Base-by-base conservation (phyloP, 2,888 invertebrate genomes). In the Caenorhabditis doughertyi region DNA sequence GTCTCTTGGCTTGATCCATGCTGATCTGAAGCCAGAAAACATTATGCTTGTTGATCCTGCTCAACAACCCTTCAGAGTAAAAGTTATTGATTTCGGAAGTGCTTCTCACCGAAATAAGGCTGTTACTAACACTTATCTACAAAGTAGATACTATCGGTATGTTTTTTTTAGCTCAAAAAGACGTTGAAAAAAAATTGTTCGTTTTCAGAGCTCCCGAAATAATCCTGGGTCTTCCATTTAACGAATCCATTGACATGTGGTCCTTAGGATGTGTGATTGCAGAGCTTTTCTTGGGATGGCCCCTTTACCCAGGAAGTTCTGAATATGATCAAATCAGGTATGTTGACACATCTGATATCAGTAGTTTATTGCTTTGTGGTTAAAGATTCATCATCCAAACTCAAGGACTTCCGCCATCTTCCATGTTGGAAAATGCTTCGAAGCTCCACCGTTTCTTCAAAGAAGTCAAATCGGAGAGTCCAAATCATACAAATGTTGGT, bases 171-270 rank as follows among this genome's bases (percentile, higher is more conserved):
- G 4, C 4, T 32, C 9, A 7, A 32, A 7, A n/a, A n/a, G n/a
- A n/a, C n/a, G 7, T 21, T 21, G 5, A 49, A 2, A 21, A 21
- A 21, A 13, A 49, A n/a, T 21, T 49, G 5, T 21, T 5, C 13
- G 60, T 29, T 89, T 89, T 51, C 84, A 92, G 92, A 88, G 97
- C 97, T 42, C 97, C 97, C 2, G 97, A 97, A 93, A 97, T 97
- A 92, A 97, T 98, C 92, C 94, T 97, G 91, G 99, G 99, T 25
- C 94, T 99, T 90, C 98, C 98, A 83, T 99, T 99, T 94, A 97
- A 97, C 94, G 99, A 99, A 93, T 97, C 98, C 16, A 99, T 99
- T 91, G 99, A 99, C 93, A 99, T 99, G 98, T 99, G 99, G 99
- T 98, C 98, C 7, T 94, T 99, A 87, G 99, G 99, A 79, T 99